Conservation (phyloP, 92 coral and sea anemone genomes). For the Heteractis magnifica region DNA sequence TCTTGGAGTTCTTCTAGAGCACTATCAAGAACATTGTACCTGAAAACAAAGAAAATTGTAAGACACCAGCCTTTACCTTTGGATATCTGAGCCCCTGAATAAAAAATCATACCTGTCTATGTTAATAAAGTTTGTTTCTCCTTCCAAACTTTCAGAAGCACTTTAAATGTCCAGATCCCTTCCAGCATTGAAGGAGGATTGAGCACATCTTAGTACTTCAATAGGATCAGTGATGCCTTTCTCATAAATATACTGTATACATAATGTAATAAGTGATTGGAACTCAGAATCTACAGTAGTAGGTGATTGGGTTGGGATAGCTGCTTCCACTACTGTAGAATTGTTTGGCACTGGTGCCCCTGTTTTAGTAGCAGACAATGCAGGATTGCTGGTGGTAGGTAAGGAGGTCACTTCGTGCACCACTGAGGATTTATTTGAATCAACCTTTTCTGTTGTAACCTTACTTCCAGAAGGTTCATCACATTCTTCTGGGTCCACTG, state of each 20-base stretch:
- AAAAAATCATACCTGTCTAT: constrained; percentile 34
- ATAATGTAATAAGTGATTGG: constrained; percentile 20
- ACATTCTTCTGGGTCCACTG: constrained; percentile 12
- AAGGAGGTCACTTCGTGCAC: constrained; percentile 20
- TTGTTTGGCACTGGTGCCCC: constrained; percentile 17
- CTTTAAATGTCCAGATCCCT: background rate
- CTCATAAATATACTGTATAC: constrained; percentile 18
- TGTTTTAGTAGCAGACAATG: constrained; percentile 27
- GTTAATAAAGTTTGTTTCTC: constrained; percentile 50
- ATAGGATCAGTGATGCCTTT: constrained; percentile 1
- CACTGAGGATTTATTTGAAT: constrained; percentile 27
- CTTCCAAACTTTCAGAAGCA: constrained; percentile 33
- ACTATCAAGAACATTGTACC: constrained; percentile 29
- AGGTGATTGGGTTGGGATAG: constrained; percentile 24
- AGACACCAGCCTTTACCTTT: constrained; percentile 11
- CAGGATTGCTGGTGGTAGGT: constrained; percentile 29
- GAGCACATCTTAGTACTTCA: constrained; percentile 8
- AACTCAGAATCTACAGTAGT: constrained; percentile 24
- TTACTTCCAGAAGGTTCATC: constrained; percentile 26
- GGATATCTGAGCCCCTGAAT: constrained; percentile 26
- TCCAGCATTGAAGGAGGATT: constrained; percentile 8
- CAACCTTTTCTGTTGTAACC: constrained; percentile 18
- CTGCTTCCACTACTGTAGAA: constrained; percentile 12
- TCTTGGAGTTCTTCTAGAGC: constrained; percentile 42
- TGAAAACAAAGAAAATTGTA: constrained; percentile 10